phyloP scores from a whole-genome alignment of 2,888 invertebrate genomes.

The Phania funesta region DNA sequence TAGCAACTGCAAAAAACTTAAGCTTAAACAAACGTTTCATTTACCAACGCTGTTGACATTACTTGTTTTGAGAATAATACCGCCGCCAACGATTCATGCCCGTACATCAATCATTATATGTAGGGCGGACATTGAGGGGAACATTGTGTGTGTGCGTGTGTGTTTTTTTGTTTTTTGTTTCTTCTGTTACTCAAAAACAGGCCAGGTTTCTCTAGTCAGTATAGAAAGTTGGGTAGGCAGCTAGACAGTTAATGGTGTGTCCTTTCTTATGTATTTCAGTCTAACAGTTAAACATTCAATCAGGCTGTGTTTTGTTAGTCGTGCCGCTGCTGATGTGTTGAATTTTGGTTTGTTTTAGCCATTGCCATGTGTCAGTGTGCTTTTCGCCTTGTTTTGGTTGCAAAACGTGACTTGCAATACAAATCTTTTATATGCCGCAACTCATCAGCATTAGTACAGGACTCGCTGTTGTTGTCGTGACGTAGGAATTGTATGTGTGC shows the following conservation, averaged over 20 bases:
- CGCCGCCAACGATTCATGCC: constrained; percentile 11
- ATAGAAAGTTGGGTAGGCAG: not conserved
- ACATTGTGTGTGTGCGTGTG: not conserved
- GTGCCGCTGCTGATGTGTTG: constrained; percentile 24
- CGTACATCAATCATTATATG: constrained; percentile 7
- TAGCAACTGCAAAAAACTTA: constrained; percentile 4
- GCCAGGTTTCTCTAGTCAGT: not conserved
- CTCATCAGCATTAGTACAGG: constrained; percentile 39
- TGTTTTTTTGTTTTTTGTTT: not conserved
- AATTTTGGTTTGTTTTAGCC: not conserved
- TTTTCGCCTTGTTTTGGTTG: constrained; percentile 38
- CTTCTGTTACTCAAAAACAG: not conserved
- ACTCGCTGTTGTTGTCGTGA: not conserved
- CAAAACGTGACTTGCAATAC: constrained; percentile 64
- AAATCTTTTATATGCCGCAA: constrained; percentile 39
- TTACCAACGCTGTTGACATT: constrained; percentile 56
- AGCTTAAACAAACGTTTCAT: constrained; percentile 56
- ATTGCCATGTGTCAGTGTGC: constrained; percentile 3
- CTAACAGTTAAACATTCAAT: constrained; percentile 52
- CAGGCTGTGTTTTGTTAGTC: constrained; percentile 41
- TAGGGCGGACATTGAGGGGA: not conserved
- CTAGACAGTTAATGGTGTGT: not conserved
- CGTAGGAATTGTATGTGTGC: not conserved
- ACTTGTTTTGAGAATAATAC: constrained; percentile 55
- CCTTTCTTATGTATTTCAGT: constrained; percentile 9